Evolutionary conservation across 1,140 invertebrate genomes (phyloP).

Genomic region (Ridgeia piscesae): DNA sequence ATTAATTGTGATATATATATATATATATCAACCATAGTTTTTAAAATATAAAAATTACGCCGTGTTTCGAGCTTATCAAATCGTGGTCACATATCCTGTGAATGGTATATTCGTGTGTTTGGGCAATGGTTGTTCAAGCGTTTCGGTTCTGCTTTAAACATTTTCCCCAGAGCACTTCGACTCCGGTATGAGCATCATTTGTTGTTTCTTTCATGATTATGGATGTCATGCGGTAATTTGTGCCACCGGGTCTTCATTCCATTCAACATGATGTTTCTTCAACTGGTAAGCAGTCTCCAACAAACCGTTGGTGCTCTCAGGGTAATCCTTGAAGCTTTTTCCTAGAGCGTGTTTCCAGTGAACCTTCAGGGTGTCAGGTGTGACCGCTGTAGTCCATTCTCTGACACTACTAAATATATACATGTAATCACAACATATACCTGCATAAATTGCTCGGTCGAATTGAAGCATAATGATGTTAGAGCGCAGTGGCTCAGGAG

Average conservation of each 20-base stretch:
- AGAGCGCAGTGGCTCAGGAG: no score
- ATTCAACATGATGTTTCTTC: neutral
- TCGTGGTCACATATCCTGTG: no score
- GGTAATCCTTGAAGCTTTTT: neutral
- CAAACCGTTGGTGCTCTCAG: neutral
- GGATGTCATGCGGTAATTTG: neutral
- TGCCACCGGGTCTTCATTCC: neutral
- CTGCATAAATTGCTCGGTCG: neutral
- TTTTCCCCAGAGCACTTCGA: no score
- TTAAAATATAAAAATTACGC: no score
- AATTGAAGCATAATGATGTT: no score
- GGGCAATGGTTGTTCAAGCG: no score
- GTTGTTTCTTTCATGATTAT: neutral
- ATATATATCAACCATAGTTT: no score
- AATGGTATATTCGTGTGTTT: no score
- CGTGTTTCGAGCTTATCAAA: no score
- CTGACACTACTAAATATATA: neutral
- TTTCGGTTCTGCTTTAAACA: no score
- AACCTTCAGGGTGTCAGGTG: neutral
- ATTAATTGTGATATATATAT: no score
- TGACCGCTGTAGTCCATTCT: neutral
- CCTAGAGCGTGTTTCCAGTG: neutral
- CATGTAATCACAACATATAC: neutral
- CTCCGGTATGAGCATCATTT: neutral
- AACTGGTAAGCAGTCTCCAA: neutral